A percentile compares a stretch with the other conserved stretches of the same genome.
These are phyloP conservation scores for Polypedilum vanderplanki DNA, from an alignment of 1,140 invertebrate species.

Conservation along the genomic window DNA sequence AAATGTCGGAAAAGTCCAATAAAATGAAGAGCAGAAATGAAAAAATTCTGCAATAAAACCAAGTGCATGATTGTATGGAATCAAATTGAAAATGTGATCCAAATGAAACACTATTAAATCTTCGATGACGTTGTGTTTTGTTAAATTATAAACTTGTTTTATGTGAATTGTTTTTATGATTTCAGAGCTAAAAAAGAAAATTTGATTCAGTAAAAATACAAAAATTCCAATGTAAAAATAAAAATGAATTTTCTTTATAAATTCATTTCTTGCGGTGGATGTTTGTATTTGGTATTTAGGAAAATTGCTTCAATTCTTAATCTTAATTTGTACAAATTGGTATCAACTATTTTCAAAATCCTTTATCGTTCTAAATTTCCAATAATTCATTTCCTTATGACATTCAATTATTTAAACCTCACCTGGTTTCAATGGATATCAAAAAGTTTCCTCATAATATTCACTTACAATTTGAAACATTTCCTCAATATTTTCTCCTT, in stretches of 20 bases:
- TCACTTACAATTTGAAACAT: background rate
- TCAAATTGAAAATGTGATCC: background rate
- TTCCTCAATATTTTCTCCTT: background rate
- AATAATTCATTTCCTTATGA: no score
- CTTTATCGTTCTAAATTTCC: no score
- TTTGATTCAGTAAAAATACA: background rate
- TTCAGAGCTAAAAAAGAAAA: background rate
- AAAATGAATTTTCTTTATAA: background rate
- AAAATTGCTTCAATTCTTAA: no score
- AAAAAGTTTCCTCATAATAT: background rate
- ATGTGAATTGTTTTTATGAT: background rate
- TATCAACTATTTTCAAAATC: no score
- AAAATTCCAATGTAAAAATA: background rate
- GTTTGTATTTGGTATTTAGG: no score
- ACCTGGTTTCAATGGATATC: background rate
- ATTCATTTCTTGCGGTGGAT: background rate
- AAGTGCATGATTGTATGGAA: background rate
- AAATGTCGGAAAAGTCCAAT: constrained; percentile 61
- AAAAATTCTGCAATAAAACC: background rate
- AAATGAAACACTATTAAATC: background rate
- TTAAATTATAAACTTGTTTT: background rate
- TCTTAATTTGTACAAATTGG: no score
- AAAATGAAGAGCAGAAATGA: constrained; percentile 46
- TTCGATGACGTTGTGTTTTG: background rate
- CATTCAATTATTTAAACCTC: background rate